These are phyloP conservation scores for Caranx ignobilis DNA, from an alignment of 2,113 vertebrate genomes.

Conservation along the genomic window DNA sequence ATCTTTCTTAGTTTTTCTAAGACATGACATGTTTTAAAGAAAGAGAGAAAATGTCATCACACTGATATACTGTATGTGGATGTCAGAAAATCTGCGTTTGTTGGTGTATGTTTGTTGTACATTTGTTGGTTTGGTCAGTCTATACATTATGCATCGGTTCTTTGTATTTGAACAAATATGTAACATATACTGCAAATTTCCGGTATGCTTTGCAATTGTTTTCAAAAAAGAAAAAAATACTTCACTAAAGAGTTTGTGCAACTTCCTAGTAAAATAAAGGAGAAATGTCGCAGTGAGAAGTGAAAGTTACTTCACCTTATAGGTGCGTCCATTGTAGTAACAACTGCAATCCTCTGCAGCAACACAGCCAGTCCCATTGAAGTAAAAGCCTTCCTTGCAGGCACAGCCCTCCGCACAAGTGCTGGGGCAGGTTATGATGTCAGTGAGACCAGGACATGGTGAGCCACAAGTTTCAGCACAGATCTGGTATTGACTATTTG, in stretches of 20 bases:
- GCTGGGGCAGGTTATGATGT: not conserved
- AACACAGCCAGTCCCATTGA: constrained; percentile 44
- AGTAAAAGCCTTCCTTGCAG: constrained; percentile 36
- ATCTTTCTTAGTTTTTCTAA: not conserved
- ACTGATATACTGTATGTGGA: not conserved
- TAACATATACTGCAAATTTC: too few relatives aligned
- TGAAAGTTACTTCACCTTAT: constrained; percentile 20
- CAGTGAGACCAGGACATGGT: constrained; percentile 15
- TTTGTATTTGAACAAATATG: too few relatives aligned
- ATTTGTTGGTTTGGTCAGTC: not conserved
- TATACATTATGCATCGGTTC: not conserved
- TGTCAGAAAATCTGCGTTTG: too few relatives aligned
- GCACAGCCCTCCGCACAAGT: constrained; percentile 45
- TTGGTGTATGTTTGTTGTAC: too few relatives aligned
- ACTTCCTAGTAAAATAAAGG: too few relatives aligned
- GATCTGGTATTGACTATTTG: constrained; percentile 52
- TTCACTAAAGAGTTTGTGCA: too few relatives aligned
- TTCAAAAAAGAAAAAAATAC: too few relatives aligned
- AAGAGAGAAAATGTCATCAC: not conserved
- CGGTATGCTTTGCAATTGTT: too few relatives aligned
- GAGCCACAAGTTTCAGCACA: constrained; percentile 35
- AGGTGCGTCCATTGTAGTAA: constrained; percentile 19
- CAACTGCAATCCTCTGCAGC: constrained; percentile 33
- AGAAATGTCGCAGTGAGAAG: too few relatives aligned
- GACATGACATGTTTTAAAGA: not conserved